Evolutionary conservation across 2,797 vertebrate species (phyloP), one percentile per base, ranked within the genome.

Genomic region (Notoglanidium macrostoma): DNA sequence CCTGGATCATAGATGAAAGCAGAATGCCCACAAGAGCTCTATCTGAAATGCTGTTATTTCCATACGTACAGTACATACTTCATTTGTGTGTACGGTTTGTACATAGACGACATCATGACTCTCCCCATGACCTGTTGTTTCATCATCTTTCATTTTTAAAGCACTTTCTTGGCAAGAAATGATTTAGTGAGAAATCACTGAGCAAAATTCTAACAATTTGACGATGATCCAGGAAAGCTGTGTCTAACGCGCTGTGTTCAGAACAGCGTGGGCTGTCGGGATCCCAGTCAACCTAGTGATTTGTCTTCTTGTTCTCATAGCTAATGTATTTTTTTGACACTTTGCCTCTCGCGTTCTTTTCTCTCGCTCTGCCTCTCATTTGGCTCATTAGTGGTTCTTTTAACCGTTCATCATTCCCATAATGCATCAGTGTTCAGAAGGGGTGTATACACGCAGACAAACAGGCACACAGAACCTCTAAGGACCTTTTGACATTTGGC

Each of bases 401-500:
- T 87, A 89, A 86, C 86, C 73, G n/a, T 55, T 77, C 74, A 88
- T 88, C 78, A 82, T 80, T 90, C 85, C 73, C 79, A 79, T 57
- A 49, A 73, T 68, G 70, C n/a, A n/a, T 89, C 84, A 87, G 63
- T 74, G 80, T 90, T 89, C 85, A 57, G 46, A 77, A 40, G 51
- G 51, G 77, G 17, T 76, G 21, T 44, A 57, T 26, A 83, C 44
- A 61, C 86, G 26, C 59, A 46, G 77, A 54, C 77, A 83, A 65
- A 12, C 68, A 76, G 49, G 74, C 68, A 21, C 70, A 85, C 83
- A 80, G 74, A 9, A 76, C 83, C 74, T 89, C 74, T 5, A 15
- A 76, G 68, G 21, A 70, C 79, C 44, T 85, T 81, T 55, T 92
- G 92, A 91, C 92, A 92, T 93, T 92, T 91, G 79, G 65, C 54